Percentiles rank a stretch among this genome's conserved stretches.
phyloP scores from a whole-genome alignment of 1,140 invertebrate genomes.

The Polypedilum vanderplanki region DNA sequence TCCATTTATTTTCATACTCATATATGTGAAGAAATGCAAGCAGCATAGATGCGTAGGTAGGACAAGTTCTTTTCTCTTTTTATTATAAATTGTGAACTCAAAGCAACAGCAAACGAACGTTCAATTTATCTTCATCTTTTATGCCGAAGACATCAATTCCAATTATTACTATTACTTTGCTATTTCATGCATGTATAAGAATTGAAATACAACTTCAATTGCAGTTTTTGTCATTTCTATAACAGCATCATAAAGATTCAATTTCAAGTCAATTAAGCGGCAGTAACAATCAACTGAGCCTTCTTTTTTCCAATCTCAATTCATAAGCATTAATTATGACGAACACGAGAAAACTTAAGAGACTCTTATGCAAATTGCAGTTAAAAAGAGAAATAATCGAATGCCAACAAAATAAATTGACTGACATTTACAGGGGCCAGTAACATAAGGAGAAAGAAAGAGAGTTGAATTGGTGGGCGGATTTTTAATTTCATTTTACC shows the following conservation, averaged over 20 bases:
- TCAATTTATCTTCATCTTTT: slow-evolving; percentile 6
- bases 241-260: not conserved
- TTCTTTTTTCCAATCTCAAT: not conserved
- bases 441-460: no score
- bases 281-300: not conserved
- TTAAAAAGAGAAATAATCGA: not conserved
- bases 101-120: not conserved
- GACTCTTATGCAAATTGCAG: not conserved
- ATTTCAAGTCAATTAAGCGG: not conserved
- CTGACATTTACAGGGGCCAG: not conserved
- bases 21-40: not conserved
- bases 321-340: slow-evolving; percentile 7
- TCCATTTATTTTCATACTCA: not conserved
- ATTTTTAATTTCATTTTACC: slow-evolving; percentile 23
- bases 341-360: not conserved
- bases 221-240: no score
- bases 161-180: slow-evolving; percentile 11
- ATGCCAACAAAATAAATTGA: slow-evolving; percentile 5
- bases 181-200: not conserved
- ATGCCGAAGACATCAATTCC: not conserved
- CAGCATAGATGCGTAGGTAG: slow-evolving; percentile 15
- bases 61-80: slow-evolving; percentile 20
- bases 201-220: not conserved
- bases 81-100: not conserved
- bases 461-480: not conserved